These are phyloP conservation scores for Zaprionus taronus DNA, from an alignment of 1,140 invertebrate species.

Conservation along the genomic window DNA sequence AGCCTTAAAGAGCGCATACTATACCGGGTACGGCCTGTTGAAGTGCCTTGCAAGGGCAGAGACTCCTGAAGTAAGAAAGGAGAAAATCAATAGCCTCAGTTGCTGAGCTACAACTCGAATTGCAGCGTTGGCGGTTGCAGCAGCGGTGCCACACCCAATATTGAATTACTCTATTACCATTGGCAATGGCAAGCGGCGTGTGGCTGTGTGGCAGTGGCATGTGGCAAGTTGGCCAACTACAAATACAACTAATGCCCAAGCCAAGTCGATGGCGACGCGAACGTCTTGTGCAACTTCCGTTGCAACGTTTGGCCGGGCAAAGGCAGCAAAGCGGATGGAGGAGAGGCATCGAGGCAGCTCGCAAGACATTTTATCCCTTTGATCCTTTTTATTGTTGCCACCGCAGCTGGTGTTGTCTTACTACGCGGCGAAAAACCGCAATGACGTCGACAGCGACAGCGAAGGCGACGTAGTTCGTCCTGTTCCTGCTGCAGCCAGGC, in stretches of 20 bases:
- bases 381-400: conserved; percentile 64
- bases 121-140: conserved; percentile 19
- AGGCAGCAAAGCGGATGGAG: too few relatives aligned
- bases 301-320: conserved; percentile 11
- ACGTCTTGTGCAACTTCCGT: conserved; percentile 36
- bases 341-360: not conserved
- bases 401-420: conserved; percentile 66
- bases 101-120: conserved; percentile 18
- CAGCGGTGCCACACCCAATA: conserved; percentile 56
- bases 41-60: conserved; percentile 35
- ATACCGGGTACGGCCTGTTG: conserved; percentile 29
- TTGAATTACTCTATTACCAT: conserved; percentile 64
- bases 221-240: conserved; percentile 12
- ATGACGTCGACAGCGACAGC: conserved; percentile 34
- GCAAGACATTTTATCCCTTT: conserved; percentile 63
- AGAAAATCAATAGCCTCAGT: conserved; percentile 36
- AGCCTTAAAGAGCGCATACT: conserved; percentile 21
- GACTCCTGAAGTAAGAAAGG: not conserved
- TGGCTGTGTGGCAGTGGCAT: not conserved
- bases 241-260: conserved; percentile 21
- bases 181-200: conserved; percentile 16
- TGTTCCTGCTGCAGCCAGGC: conserved; percentile 11
- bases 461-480: conserved; percentile 12
- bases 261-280: conserved; percentile 4
- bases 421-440: conserved; percentile 44